Conservation (phyloP, 2,113 vertebrate species). For the Ivindomyrus marchei region DNA sequence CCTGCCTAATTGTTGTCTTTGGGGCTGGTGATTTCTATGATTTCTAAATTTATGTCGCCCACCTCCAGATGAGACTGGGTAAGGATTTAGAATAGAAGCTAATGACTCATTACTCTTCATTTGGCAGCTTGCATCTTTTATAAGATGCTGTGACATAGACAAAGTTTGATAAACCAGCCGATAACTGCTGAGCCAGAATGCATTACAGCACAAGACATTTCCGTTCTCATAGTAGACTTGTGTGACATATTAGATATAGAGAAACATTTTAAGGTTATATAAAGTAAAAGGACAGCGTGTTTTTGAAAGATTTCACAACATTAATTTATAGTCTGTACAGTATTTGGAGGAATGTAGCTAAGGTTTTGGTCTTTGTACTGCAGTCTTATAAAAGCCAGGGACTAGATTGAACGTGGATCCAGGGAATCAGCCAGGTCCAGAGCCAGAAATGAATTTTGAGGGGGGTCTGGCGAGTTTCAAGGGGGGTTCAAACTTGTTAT, state of each 20-base stretch:
- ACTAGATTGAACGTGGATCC: neutral
- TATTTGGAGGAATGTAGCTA: neutral
- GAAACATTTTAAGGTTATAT: neutral
- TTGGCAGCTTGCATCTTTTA: neutral
- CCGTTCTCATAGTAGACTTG: neutral
- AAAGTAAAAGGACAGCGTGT: neutral
- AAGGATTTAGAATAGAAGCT: slow-evolving; percentile 7
- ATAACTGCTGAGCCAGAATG: neutral
- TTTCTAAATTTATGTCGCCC: slow-evolving; percentile 5
- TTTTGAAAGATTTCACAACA: neutral
- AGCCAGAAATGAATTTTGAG: neutral
- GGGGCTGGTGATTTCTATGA: neutral
- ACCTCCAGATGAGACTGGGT: slow-evolving; percentile 8
- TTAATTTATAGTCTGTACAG: neutral
- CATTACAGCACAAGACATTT: neutral
- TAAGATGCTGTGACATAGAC: neutral
- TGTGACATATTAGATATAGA: neutral
- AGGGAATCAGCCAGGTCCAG: neutral
- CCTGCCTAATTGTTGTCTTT: slow-evolving; percentile 8
- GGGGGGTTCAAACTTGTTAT: neutral
- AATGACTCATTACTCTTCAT: slow-evolving; percentile 19
- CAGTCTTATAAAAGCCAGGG: neutral
- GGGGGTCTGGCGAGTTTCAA: neutral
- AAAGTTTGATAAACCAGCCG: neutral
- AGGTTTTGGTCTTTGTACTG: neutral